These are phyloP conservation scores for Orchestes rusci DNA, from an alignment of 2,888 invertebrate species.

Conservation along the genomic window DNA sequence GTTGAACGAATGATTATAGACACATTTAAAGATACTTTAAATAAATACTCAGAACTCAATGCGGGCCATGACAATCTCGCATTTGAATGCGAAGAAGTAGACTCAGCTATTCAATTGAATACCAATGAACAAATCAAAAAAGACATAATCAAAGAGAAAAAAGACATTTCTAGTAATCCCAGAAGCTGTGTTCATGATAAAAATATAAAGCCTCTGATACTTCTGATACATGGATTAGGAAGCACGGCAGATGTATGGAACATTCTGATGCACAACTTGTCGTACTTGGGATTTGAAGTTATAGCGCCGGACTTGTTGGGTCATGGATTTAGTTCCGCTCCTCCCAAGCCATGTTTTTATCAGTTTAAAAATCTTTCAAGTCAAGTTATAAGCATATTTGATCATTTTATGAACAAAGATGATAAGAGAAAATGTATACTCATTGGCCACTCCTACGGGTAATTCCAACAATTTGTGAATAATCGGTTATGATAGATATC, in stretches of 20 bases:
- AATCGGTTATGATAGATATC: neutral
- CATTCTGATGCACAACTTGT: slow-evolving; percentile 52
- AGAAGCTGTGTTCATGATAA: slow-evolving; percentile 18
- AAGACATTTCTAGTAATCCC: slow-evolving; percentile 10
- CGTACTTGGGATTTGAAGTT: slow-evolving; percentile 53
- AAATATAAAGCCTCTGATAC: slow-evolving; percentile 47
- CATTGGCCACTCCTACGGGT: slow-evolving; percentile 65
- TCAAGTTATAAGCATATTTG: slow-evolving; percentile 54
- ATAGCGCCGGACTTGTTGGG: slow-evolving; percentile 61
- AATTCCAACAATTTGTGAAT: slow-evolving; percentile 32
- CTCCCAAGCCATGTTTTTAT: slow-evolving; percentile 49
- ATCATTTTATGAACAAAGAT: slow-evolving; percentile 49
- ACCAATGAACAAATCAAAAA: neutral
- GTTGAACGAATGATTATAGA: slow-evolving; percentile 40
- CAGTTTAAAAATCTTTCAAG: slow-evolving; percentile 52
- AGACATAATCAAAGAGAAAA: neutral
- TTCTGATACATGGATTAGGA: slow-evolving; percentile 62
- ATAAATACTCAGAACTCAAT: slow-evolving; percentile 34
- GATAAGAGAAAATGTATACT: slow-evolving; percentile 49
- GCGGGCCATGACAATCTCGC: slow-evolving; percentile 36
- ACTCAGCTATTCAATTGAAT: slow-evolving; percentile 22
- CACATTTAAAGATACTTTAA: slow-evolving; percentile 40
- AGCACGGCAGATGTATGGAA: slow-evolving; percentile 58
- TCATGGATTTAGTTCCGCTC: slow-evolving; percentile 59
- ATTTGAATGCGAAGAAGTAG: slow-evolving; percentile 33